Base-by-base conservation (phyloP, 53 echinoderm and acorn worm species). In the Pentamera pediparva region DNA sequence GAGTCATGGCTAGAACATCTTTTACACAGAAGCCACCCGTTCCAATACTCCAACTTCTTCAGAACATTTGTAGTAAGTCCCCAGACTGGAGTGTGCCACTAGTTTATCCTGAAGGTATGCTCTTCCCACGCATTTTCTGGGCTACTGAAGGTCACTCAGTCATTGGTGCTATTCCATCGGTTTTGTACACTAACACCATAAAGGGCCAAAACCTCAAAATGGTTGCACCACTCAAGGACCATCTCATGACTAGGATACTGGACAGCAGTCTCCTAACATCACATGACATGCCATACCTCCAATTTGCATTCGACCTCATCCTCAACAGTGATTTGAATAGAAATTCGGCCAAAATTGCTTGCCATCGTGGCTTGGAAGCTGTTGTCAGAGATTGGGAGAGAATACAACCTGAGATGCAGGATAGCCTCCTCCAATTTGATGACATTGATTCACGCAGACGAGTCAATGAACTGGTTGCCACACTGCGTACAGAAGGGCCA, bases 241-340 rank as follows among this genome's bases (percentile, higher is more conserved):
- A 78, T 64, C 45, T 78, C 43, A 49, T 78, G 65, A 39, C 65
- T 3, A 37, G 78, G 47, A 64, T 78, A 7, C 20, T 78, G 78
- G 78, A 78, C 28, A 64, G 65, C 40, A 78, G 64, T 65, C 65
- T 78, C 18, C 78, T 78, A 15, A 78, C 78, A 41, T 78, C 78
- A 78, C 78, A 78, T 26, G 63, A 78, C 63, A 65, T 64, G 63
- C 17, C 41, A 28, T 78, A 78, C 22, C 48, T 78, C 15, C 78
- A 78, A 39, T 78, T 78, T 64, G 63, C 78, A 65, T 78, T 78
- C 48, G 78, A 78, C 29, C 63, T 64, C 25, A 36, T 78, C 31
- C 65, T 78, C 5, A 78, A 78, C 63, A 65, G 78, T 78, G 79
- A 79, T 37, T 54, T 79, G 33, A 79, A 79, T 69, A 69, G 79